Evolutionary conservation across 2,888 invertebrate genomes (phyloP).

Genomic region (Drosophila mettleri): DNA sequence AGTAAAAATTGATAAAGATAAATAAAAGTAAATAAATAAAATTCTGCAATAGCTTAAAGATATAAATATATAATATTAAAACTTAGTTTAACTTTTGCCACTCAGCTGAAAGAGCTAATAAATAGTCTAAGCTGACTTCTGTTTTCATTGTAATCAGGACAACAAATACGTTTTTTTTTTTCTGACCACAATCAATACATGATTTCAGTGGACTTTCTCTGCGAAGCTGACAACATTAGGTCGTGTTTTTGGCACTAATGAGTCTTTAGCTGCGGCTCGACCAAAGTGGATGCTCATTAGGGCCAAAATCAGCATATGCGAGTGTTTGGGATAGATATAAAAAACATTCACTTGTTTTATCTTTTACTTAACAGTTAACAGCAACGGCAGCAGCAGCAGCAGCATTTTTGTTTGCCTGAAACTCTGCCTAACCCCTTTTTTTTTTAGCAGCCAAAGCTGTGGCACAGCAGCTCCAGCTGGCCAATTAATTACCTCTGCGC

Average conservation of each 20-base stretch:
- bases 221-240: slow-evolving; percentile 4
- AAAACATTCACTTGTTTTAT: slow-evolving; percentile 33
- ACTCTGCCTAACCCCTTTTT: slow-evolving; percentile 12
- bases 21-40: too few relatives aligned
- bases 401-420: slow-evolving; percentile 18
- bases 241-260: slow-evolving; percentile 34
- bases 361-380: slow-evolving; percentile 3
- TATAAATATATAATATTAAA: too few relatives aligned
- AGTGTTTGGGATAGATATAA: neutral
- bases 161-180: neutral
- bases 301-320: slow-evolving; percentile 57
- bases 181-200: neutral
- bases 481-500: slow-evolving; percentile 66
- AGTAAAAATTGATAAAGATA: too few relatives aligned
- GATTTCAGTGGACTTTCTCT: slow-evolving; percentile 4
- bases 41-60: too few relatives aligned
- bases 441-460: slow-evolving; percentile 12
- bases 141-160: neutral
- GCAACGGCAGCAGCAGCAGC: neutral
- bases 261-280: slow-evolving; percentile 15
- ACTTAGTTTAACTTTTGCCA: too few relatives aligned
- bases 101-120: too few relatives aligned
- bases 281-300: slow-evolving; percentile 48
- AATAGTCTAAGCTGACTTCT: too few relatives aligned
- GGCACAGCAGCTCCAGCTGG: slow-evolving; percentile 47